Conservation (phyloP, 2,888 invertebrate species). For the Neocrepidodera transversa region DNA sequence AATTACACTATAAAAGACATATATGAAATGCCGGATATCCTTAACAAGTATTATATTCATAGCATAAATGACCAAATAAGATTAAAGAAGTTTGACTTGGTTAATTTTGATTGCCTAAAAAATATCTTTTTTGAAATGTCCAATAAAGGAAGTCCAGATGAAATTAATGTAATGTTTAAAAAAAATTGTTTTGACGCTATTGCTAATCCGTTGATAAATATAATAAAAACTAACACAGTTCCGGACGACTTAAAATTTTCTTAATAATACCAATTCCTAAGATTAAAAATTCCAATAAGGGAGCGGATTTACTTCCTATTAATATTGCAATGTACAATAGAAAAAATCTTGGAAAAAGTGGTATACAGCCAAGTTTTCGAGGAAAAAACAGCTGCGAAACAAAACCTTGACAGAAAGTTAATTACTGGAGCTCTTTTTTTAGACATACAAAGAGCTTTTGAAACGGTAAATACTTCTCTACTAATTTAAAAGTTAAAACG, state of each 20-base stretch:
- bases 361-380: background rate
- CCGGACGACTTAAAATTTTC: no score
- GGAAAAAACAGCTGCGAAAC: conserved; percentile 1
- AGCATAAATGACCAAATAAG: background rate
- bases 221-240: background rate
- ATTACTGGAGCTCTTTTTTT: background rate
- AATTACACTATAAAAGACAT: background rate
- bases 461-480: background rate
- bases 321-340: no score
- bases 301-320: no score
- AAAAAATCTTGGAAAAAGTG: background rate
- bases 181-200: background rate
- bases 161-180: background rate
- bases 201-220: background rate
- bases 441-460: background rate
- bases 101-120: background rate
- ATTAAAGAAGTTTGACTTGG: background rate
- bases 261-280: no score
- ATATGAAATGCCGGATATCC: background rate
- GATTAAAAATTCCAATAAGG: no score
- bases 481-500: background rate
- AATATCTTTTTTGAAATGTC: background rate
- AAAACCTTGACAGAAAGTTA: background rate
- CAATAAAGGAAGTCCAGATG: background rate
- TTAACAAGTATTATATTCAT: background rate